phyloP scores from a whole-genome alignment of 1,140 invertebrate genomes.

The Brachionus calyciflorus region DNA sequence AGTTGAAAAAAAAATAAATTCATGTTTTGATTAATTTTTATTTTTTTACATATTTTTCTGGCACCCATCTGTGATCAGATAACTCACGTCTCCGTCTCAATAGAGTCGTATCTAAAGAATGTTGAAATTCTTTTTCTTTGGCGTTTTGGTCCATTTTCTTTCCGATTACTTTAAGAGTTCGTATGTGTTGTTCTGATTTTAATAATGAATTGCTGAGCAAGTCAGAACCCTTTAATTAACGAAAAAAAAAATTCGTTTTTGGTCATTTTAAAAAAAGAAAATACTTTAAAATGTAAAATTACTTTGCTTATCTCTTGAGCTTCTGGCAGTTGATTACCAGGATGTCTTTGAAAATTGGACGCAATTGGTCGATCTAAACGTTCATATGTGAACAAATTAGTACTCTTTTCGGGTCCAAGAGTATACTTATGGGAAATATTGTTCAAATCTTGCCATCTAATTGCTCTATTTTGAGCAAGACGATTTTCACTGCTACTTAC shows the following conservation, averaged over 20 bases:
- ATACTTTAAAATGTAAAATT: constrained; percentile 28
- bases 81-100: constrained; percentile 35
- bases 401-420: constrained; percentile 55
- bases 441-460: constrained; percentile 58
- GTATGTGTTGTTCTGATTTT: constrained; percentile 39
- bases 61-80: constrained; percentile 40
- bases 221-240: not conserved
- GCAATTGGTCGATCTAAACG: constrained; percentile 57
- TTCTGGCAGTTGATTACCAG: constrained; percentile 59
- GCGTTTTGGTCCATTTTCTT: constrained; percentile 20
- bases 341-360: constrained; percentile 58
- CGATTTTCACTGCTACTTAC: constrained; percentile 57
- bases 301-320: constrained; percentile 58
- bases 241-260: not conserved
- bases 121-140: constrained; percentile 24
- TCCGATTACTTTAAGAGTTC: constrained; percentile 39
- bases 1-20: too few species aligned
- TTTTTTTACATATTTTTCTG: constrained; percentile 45
- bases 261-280: not conserved
- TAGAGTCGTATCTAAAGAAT: not conserved
- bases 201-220: not conserved
- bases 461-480: constrained; percentile 55
- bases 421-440: constrained; percentile 55
- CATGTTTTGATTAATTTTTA: too few species aligned
- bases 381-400: constrained; percentile 55